Percentiles rank a stretch among this genome's conserved stretches.
Conservation (phyloP, 2,113 vertebrate species). For the Pelmatolapia mariae region DNA sequence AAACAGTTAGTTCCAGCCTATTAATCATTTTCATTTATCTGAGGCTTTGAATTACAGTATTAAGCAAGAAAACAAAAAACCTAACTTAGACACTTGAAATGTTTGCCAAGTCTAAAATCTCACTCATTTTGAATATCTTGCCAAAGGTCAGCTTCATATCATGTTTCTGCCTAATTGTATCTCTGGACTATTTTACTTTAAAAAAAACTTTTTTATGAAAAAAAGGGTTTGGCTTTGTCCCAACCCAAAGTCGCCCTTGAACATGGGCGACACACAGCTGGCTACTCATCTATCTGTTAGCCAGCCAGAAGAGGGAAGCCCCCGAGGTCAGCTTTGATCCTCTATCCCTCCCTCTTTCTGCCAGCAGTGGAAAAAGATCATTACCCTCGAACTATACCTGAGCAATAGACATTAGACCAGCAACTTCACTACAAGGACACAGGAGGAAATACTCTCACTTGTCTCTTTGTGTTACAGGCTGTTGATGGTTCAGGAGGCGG, state of each 20-base stretch:
- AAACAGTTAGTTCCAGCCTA: background rate
- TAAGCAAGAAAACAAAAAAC: background rate
- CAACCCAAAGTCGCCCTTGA: background rate
- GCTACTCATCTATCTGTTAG: slow-evolving; percentile 6
- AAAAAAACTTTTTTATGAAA: background rate
- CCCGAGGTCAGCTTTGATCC: slow-evolving; percentile 27
- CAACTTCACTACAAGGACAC: background rate
- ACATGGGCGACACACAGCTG: background rate
- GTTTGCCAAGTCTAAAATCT: background rate
- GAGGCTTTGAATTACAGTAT: background rate
- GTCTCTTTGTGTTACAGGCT: background rate
- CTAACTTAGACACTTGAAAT: background rate
- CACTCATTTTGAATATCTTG: background rate
- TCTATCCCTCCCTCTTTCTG: background rate
- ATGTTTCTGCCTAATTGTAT: background rate
- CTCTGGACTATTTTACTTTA: background rate
- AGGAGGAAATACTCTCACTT: background rate
- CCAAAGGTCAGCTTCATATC: background rate
- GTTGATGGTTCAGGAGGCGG: background rate
- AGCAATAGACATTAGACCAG: background rate
- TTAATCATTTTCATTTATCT: background rate
- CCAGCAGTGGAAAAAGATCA: background rate
- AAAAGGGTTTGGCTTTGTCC: background rate
- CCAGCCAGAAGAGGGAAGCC: background rate
- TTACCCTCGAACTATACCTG: background rate